phyloP scores from a whole-genome alignment of 2,888 invertebrate species.

The Melanargia galathea region DNA sequence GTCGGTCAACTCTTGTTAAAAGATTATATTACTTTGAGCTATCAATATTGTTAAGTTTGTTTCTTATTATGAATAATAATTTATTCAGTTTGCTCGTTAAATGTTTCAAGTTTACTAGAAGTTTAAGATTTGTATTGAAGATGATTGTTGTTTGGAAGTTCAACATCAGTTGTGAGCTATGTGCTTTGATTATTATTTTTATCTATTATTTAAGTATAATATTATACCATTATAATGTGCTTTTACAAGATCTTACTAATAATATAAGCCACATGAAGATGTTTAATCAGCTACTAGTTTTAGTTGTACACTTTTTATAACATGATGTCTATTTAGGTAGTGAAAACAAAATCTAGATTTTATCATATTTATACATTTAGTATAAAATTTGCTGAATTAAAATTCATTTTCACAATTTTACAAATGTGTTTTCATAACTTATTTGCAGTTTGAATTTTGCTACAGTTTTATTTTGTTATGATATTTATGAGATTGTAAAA shows the following conservation, averaged over 20 bases:
- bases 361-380: slow-evolving; percentile 83
- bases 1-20: slow-evolving; percentile 76
- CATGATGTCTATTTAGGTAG: slow-evolving; percentile 82
- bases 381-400: slow-evolving; percentile 83
- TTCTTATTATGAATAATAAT: slow-evolving; percentile 80
- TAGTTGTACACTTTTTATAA: slow-evolving; percentile 83
- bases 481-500: not conserved
- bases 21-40: slow-evolving; percentile 81
- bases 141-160: slow-evolving; percentile 77
- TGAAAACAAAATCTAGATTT: slow-evolving; percentile 81
- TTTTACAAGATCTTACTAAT: slow-evolving; percentile 82
- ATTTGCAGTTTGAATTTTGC: slow-evolving; percentile 16
- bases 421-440: slow-evolving; percentile 57
- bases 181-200: slow-evolving; percentile 80
- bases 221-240: slow-evolving; percentile 78
- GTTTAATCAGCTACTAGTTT: slow-evolving; percentile 82
- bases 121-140: slow-evolving; percentile 79
- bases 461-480: slow-evolving; percentile 23
- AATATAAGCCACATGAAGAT: slow-evolving; percentile 81
- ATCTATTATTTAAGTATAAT: slow-evolving; percentile 81
- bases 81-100: slow-evolving; percentile 83
- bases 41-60: slow-evolving; percentile 82
- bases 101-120: slow-evolving; percentile 82
- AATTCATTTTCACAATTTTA: slow-evolving; percentile 83
- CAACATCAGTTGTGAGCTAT: slow-evolving; percentile 77